Evolutionary conservation across 2,888 invertebrate genomes (phyloP).

Genomic region (Scaptomyza parva): DNA sequence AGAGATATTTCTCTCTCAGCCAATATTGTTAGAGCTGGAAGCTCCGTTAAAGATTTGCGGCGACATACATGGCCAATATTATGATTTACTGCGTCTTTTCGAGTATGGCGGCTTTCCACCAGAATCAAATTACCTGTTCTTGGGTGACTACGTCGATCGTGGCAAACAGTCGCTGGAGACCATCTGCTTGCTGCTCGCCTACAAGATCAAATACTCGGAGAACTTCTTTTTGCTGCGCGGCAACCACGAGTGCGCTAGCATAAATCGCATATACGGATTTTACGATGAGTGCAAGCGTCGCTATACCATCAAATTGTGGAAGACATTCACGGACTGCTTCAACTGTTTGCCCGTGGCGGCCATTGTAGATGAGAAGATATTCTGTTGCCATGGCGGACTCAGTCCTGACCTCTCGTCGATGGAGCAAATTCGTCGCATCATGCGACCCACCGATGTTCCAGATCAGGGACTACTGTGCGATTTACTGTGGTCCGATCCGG

Average conservation of each 20-base stretch:
- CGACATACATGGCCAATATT: slow-evolving; percentile 99
- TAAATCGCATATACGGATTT: slow-evolving; percentile 99
- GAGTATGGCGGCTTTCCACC: slow-evolving; percentile 99
- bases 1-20: slow-evolving; percentile 99
- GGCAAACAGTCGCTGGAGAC: slow-evolving; percentile 99
- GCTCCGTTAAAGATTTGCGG: slow-evolving; percentile 99
- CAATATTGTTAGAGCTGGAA: slow-evolving; percentile 98
- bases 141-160: slow-evolving; percentile 99
- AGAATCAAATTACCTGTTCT: slow-evolving; percentile 98
- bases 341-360: slow-evolving; percentile 99
- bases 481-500: slow-evolving; percentile 98
- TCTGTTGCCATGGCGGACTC: slow-evolving; percentile 93
- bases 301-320: slow-evolving; percentile 99
- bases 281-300: slow-evolving; percentile 98
- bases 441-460: slow-evolving; percentile 99
- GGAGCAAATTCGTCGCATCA: slow-evolving; percentile 99
- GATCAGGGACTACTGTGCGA: slow-evolving; percentile 99
- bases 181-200: slow-evolving; percentile 97
- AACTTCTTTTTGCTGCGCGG: slow-evolving; percentile 99
- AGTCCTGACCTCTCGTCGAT: slow-evolving; percentile 97
- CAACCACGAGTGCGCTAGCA: slow-evolving; percentile 99
- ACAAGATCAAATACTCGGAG: slow-evolving; percentile 99
- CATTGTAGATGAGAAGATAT: slow-evolving; percentile 92
- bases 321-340: slow-evolving; percentile 99
- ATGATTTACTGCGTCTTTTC: slow-evolving; percentile 97